Percentiles rank a stretch among this genome's conserved stretches.
phyloP scores from a whole-genome alignment of 2,113 vertebrate genomes.

The Limnothrissa miodon region DNA sequence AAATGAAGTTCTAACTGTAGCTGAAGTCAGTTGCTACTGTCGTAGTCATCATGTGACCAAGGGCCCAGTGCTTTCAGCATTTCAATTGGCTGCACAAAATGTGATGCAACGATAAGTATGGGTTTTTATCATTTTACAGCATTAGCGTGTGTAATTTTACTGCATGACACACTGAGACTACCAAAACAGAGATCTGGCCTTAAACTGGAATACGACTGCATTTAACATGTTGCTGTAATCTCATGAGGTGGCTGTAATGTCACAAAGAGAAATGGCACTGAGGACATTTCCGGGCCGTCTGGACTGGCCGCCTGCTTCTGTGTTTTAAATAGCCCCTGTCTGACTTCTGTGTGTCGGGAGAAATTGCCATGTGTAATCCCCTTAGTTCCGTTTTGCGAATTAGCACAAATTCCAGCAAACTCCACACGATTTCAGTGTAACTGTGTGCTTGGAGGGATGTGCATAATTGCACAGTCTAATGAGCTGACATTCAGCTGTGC shows the following conservation, averaged over 20 bases:
- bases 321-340: slow-evolving; percentile 60
- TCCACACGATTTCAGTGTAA: slow-evolving; percentile 61
- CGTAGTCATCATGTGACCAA: background rate
- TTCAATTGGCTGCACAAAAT: background rate
- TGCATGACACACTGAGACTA: background rate
- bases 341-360: slow-evolving; percentile 58
- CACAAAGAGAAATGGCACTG: background rate
- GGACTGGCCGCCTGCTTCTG: slow-evolving; percentile 12
- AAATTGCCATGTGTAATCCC: slow-evolving; percentile 68
- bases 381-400: slow-evolving; percentile 60
- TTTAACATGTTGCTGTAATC: background rate
- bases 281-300: slow-evolving; percentile 45
- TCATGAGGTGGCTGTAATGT: background rate
- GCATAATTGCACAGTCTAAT: slow-evolving; percentile 54
- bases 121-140: background rate
- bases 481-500: slow-evolving; percentile 45
- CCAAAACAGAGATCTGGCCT: background rate
- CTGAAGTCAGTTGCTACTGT: background rate
- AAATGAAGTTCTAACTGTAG: background rate
- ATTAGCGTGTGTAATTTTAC: background rate
- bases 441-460: slow-evolving; percentile 55
- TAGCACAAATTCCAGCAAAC: slow-evolving; percentile 66
- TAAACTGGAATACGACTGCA: background rate
- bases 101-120: background rate
- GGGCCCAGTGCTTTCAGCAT: background rate